Evolutionary conservation across 1,140 invertebrate species (phyloP).

Genomic region (Acromyrmex echinatior): DNA sequence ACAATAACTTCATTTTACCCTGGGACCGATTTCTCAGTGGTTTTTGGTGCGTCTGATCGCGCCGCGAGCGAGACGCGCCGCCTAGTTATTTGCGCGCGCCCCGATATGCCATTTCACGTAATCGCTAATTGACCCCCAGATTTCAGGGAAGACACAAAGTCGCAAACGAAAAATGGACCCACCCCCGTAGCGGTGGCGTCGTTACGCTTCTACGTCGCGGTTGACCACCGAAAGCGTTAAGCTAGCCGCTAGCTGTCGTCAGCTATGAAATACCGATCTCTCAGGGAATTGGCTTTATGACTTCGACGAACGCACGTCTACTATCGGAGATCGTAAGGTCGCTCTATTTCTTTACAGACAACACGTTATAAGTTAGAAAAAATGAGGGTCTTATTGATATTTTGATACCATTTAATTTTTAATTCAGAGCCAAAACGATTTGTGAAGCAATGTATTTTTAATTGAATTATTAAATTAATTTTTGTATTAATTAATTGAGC

Average conservation of each 20-base stretch:
- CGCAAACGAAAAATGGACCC: constrained; percentile 52
- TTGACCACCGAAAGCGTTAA: constrained; percentile 57
- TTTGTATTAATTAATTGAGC: no score
- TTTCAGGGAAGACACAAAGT: constrained; percentile 68
- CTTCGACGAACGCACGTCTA: constrained; percentile 59
- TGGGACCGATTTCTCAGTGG: constrained; percentile 29
- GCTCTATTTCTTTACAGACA: background rate
- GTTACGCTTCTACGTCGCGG: constrained; percentile 36
- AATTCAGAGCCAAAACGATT: background rate
- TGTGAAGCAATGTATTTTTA: no score
- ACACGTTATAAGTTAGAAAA: background rate
- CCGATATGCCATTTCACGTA: constrained; percentile 71
- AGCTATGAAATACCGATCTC: constrained; percentile 30
- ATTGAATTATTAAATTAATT: no score
- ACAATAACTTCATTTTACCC: constrained; percentile 72
- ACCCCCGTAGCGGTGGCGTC: constrained; percentile 27
- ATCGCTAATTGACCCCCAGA: constrained; percentile 70
- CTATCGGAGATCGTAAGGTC: constrained; percentile 31
- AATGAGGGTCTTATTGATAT: background rate
- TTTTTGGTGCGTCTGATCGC: constrained; percentile 65
- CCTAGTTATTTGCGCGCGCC: constrained; percentile 72
- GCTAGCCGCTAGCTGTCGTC: constrained; percentile 33
- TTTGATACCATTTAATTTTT: background rate
- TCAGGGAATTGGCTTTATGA: constrained; percentile 60
- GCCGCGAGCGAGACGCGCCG: constrained; percentile 58